Evolutionary conservation across 2,797 vertebrate species (phyloP).

Genomic region (Megalops cyprinoides): DNA sequence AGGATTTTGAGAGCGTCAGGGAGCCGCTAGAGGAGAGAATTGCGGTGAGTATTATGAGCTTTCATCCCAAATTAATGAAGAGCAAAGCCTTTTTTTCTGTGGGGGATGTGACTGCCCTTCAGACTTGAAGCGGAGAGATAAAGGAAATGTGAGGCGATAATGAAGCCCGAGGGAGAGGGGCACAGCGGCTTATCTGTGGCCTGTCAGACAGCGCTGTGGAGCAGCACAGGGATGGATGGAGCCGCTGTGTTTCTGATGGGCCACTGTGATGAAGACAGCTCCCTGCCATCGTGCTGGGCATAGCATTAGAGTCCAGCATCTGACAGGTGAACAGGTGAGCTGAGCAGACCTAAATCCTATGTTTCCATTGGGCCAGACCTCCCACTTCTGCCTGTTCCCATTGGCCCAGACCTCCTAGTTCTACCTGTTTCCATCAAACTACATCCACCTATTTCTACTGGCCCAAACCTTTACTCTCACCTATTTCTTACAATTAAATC

Average conservation of each 20-base stretch:
- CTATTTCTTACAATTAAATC: no score
- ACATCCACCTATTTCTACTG: no score
- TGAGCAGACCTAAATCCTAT: background rate
- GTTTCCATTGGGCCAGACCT: background rate
- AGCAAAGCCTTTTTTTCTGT: conserved; percentile 52
- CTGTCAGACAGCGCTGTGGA: background rate
- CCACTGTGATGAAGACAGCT: background rate
- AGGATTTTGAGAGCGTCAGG: conserved; percentile 65
- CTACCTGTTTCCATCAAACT: no score
- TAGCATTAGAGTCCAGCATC: no score
- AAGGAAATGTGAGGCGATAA: background rate
- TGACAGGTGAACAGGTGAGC: no score
- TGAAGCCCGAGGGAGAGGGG: background rate
- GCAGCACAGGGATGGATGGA: background rate
- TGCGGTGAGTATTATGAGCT: conserved; percentile 68
- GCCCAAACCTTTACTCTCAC: no score
- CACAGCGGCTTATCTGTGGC: background rate
- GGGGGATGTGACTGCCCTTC: background rate
- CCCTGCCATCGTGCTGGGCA: background rate
- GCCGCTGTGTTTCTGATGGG: background rate
- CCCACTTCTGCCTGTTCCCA: no score
- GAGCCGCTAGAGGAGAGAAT: conserved; percentile 63
- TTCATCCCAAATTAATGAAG: conserved; percentile 65
- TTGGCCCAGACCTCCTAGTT: no score
- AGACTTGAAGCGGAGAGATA: conserved; percentile 2